Percentiles rank a stretch among this genome's conserved stretches.
Conservation (phyloP, 2,888 invertebrate genomes). For the Netelia virgata region DNA sequence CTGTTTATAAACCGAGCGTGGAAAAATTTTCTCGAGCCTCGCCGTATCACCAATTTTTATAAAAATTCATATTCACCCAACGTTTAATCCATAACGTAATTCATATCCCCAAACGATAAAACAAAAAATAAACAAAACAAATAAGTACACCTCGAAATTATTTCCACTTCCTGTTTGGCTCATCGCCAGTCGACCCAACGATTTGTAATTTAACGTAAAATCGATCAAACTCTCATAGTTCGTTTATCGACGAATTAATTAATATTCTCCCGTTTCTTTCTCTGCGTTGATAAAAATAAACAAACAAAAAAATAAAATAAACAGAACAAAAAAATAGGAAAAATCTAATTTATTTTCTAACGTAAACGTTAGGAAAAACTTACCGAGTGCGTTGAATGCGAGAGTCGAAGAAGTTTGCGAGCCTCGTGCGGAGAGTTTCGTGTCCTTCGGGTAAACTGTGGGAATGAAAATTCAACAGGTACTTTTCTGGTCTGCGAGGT, state of each 20-base stretch:
- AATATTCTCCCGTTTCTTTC: too few relatives aligned
- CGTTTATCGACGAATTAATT: too few relatives aligned
- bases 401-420: not conserved
- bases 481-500: not conserved
- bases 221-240: too few relatives aligned
- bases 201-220: too few relatives aligned
- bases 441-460: constrained; percentile 4
- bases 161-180: too few relatives aligned
- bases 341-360: not conserved
- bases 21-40: constrained; percentile 29
- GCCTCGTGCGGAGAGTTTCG: constrained; percentile 1
- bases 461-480: constrained; percentile 1
- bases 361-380: constrained; percentile 18
- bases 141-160: too few relatives aligned
- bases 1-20: constrained; percentile 19
- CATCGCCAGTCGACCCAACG: too few relatives aligned
- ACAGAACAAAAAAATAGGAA: not conserved
- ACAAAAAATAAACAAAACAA: not conserved
- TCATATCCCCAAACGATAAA: not conserved
- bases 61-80: not conserved
- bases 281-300: too few relatives aligned
- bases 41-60: constrained; percentile 26
- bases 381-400: constrained; percentile 21
- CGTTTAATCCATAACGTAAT: not conserved
- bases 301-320: too few relatives aligned